Evolutionary conservation across 2,113 vertebrate species (phyloP), one percentile per base, ranked within the genome.

Genomic region (Syngnathus floridae): DNA sequence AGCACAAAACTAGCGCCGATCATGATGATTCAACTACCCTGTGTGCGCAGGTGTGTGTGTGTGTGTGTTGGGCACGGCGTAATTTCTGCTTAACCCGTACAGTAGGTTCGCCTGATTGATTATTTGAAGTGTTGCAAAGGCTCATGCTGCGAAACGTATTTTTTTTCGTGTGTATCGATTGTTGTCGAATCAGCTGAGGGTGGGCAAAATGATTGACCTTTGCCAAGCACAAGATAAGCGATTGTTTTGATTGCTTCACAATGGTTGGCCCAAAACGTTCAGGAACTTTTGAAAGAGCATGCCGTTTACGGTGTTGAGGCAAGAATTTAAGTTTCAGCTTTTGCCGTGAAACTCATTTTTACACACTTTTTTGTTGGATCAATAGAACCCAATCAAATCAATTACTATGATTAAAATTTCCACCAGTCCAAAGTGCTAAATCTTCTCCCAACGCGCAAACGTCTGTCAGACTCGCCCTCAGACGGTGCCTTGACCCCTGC

Each of bases 21-120:
- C 87, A 87, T 89, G 82, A 89, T 88, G 85, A 88, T 89, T 89
- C 88, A 89, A 88, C 85, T 82, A 82, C 77, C 72, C 77, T 82
- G 81, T 85, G 80, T 84, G 81, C 76, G 73, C 83, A 88, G 83
- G 84, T 88, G 85, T 65, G 63, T 65, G 48, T 62, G 26, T 58
- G 57, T 64, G 38, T 67, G 58, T 65, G 62, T 57, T 73, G 43
- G 65, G 67, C 60, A 67, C 70, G 73, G 63, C 12, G 65, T 69
- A 68, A 74, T 66, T 86, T 69, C 63, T 68, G 65, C 67, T 79
- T 71, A 77, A 31, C 26, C 26, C 26, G 26, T 31, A 76, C 72
- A 81, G 71, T 81, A 74, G 64, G 58, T 78, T 76, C 67, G 66
- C 72, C 41, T 67, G 51, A 64, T 67, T 54, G 66, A 49, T 72